phyloP scores from a whole-genome alignment of 2,113 vertebrate species.

The Myiagra hebetior region DNA sequence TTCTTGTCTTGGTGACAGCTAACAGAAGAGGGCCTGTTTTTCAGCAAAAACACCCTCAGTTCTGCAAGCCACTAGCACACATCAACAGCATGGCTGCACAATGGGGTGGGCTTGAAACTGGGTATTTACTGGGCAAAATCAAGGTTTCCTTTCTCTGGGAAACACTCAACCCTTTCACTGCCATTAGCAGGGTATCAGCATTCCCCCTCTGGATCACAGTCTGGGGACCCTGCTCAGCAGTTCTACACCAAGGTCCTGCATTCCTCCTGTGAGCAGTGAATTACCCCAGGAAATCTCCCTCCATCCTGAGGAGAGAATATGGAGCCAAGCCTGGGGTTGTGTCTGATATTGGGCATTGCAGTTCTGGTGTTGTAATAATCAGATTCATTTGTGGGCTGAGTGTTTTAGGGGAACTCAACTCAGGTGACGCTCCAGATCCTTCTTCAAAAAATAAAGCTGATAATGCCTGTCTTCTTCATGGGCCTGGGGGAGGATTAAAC shows the following conservation, averaged over 20 bases:
- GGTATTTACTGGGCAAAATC: background rate
- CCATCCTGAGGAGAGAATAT: background rate
- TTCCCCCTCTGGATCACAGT: too few relatives aligned
- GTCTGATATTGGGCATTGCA: background rate
- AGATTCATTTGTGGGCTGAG: background rate
- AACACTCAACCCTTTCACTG: background rate
- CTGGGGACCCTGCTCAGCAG: background rate
- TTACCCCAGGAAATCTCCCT: background rate
- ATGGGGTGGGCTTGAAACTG: background rate
- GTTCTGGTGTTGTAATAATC: background rate
- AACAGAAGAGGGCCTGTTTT: conserved; percentile 14
- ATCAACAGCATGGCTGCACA: background rate
- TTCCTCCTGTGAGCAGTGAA: rapidly evolving
- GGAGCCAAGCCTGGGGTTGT: background rate
- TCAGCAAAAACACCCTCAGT: background rate
- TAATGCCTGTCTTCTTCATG: background rate
- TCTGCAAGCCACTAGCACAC: background rate
- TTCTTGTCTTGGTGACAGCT: background rate
- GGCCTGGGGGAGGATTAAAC: background rate
- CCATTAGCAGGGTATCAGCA: background rate
- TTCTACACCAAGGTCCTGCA: background rate
- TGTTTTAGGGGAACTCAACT: background rate
- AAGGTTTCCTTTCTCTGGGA: background rate
- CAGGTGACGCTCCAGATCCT: background rate
- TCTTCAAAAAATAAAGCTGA: background rate